Percentiles rank a stretch among this genome's conserved stretches.
Conservation (phyloP, 2,113 vertebrate genomes). For the Peromyscus leucopus region DNA sequence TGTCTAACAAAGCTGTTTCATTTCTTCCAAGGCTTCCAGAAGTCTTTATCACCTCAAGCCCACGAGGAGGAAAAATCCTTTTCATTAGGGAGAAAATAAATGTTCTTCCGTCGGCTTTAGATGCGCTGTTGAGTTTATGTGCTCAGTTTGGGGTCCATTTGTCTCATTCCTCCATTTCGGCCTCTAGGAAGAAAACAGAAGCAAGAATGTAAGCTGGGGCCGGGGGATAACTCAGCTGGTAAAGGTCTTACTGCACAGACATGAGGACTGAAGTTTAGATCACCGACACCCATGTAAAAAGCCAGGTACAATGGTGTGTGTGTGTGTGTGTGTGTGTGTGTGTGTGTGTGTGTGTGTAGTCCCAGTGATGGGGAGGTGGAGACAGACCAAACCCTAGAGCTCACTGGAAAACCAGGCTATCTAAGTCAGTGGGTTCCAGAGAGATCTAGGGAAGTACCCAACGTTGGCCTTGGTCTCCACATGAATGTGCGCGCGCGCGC, state of each 20-base stretch:
- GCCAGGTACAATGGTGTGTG: neutral
- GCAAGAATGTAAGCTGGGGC: neutral
- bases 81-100: conserved; percentile 26
- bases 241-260: neutral
- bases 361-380: neutral
- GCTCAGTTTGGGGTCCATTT: neutral
- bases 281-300: neutral
- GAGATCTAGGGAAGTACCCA: neutral
- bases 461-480: neutral
- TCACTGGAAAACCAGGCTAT: neutral
- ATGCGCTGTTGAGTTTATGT: neutral
- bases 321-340: no score
- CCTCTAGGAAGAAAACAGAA: conserved; percentile 25
- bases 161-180: neutral
- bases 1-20: neutral
- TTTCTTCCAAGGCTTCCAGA: conserved; percentile 25
- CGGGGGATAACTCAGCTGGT: neutral
- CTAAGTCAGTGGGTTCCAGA: neutral
- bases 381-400: neutral
- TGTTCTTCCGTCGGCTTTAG: neutral
- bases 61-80: neutral
- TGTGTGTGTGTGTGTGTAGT: neutral
- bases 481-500: no score
- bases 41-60: neutral
- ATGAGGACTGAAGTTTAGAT: no score